Base-by-base conservation (phyloP, 2,113 vertebrate species). In the Psilopsiagon aurifrons region DNA sequence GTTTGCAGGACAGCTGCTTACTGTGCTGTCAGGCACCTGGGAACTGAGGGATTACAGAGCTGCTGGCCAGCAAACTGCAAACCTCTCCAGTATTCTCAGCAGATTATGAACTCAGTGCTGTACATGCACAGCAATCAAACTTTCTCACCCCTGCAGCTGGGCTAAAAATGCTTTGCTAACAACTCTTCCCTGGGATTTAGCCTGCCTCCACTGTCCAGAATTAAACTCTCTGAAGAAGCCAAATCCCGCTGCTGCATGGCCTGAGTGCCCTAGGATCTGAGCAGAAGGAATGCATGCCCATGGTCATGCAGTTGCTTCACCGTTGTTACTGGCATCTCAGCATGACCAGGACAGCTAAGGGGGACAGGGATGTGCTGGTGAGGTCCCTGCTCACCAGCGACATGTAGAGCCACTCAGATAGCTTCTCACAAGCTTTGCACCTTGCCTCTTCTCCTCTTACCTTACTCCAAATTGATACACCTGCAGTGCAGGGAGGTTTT, bases 271-370 rank as follows among this genome's bases (percentile, higher is more conserved):
- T 1, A 25, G 46, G 35, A 39, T 33, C 6, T 49, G 33, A 37
- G 46, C 33, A 47, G 51, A 57, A 73, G 17, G 28, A 29, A 35
- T 27, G 29, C 25, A 17, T 24, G 28, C 10, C 20, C 66, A 37
- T 0, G 0, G 43, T 27, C 57, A 55, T 43, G 31, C 15, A 15
- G 17, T 2, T n/a, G 25, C 62, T 24, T 12, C 19, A 11, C 46
- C 55, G 13, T 46, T 29, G 13, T 31, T 46, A 29, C 3, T 37
- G 35, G 69, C 64, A 13, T 8, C 70, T 44, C 2, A 1, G 41
- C 22, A 9, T 8, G 13, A 25, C 16, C 25, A 6, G 13, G 19
- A 6, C 16, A 25, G 28, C 46, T 54, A 69, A 35, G 17, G 68
- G 57, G 68, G 66, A 37, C 35, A 4, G 41, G n/a, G n/a, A 19